A percentile compares a stretch with the other conserved stretches of the same genome.
Evolutionary conservation across 2,888 invertebrate genomes (phyloP).

Genomic region (Hypsopygia costalis): DNA sequence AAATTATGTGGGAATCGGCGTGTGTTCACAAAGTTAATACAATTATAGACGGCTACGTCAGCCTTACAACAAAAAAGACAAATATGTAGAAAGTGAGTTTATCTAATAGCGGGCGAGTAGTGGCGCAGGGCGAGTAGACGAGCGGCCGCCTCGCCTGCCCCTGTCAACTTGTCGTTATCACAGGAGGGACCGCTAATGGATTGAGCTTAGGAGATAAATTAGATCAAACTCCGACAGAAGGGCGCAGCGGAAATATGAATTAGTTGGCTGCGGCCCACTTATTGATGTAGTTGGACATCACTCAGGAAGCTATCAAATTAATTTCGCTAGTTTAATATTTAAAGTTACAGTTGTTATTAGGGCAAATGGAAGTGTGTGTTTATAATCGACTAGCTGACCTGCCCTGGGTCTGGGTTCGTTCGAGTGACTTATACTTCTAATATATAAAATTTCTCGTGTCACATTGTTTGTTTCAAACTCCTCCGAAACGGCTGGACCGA

Average conservation of each 20-base stretch:
- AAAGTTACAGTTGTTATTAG: background rate
- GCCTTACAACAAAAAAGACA: background rate
- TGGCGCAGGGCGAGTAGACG: slow-evolving; percentile 19
- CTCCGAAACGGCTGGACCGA: no score
- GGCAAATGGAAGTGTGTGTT: no score
- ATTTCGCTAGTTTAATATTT: slow-evolving; percentile 1
- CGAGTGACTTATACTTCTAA: no score
- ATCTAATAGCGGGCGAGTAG: slow-evolving; percentile 28
- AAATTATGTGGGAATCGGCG: slow-evolving; percentile 7
- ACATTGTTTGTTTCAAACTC: no score
- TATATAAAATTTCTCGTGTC: no score
- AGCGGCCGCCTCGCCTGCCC: slow-evolving; percentile 43
- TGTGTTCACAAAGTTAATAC: slow-evolving; percentile 1
- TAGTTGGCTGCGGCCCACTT: slow-evolving; percentile 38
- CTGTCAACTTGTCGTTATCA: slow-evolving; percentile 61
- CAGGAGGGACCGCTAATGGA: slow-evolving; percentile 66
- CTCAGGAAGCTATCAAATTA: slow-evolving; percentile 5
- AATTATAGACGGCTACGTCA: background rate
- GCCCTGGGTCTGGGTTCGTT: no score
- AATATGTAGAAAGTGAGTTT: slow-evolving; percentile 18
- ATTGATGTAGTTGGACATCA: slow-evolving; percentile 18
- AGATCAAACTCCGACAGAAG: slow-evolving; percentile 60
- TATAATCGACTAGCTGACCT: no score
- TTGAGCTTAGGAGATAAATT: slow-evolving; percentile 66
- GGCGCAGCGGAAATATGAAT: slow-evolving; percentile 65